phyloP scores from a whole-genome alignment of 53 echinoderm and acorn worm genomes.

The Hippasteria phrygiana region DNA sequence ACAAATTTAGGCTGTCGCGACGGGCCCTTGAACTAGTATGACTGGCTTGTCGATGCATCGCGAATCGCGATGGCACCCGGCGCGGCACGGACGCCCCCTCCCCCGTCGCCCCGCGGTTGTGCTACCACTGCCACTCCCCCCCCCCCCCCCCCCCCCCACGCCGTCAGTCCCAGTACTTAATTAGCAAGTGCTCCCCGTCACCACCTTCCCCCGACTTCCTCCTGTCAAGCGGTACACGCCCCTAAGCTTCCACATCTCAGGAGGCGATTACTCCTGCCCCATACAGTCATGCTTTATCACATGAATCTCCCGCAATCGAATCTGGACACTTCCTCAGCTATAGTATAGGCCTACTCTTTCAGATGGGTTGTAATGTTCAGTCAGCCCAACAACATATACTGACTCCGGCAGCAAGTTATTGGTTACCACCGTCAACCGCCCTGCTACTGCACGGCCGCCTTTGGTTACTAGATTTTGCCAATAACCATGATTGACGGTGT shows the following conservation, averaged over 20 bases:
- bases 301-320: not conserved
- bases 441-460: conserved; percentile 39
- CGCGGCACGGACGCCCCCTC: conserved; percentile 78
- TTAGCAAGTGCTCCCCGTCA: not conserved
- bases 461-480: conserved; percentile 27
- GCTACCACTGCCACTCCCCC: no score
- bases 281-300: not conserved
- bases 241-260: not conserved
- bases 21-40: conserved; percentile 81
- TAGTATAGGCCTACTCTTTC: no score
- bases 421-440: conserved; percentile 10
- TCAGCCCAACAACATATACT: conserved; percentile 40
- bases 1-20: conserved; percentile 64
- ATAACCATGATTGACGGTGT: conserved; percentile 42
- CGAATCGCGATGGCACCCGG: conserved; percentile 60
- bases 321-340: not conserved
- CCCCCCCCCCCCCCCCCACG: conserved; percentile 5
- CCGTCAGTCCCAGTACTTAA: not conserved
- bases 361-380: not conserved
- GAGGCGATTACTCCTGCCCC: not conserved
- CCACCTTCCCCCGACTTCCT: not conserved
- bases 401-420: conserved; percentile 45
- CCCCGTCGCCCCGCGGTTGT: conserved; percentile 56
- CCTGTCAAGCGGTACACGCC: not conserved
- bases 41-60: conserved; percentile 74